These are phyloP conservation scores for Sitta europaea DNA, from an alignment of 2,113 vertebrate genomes.

Conservation along the genomic window DNA sequence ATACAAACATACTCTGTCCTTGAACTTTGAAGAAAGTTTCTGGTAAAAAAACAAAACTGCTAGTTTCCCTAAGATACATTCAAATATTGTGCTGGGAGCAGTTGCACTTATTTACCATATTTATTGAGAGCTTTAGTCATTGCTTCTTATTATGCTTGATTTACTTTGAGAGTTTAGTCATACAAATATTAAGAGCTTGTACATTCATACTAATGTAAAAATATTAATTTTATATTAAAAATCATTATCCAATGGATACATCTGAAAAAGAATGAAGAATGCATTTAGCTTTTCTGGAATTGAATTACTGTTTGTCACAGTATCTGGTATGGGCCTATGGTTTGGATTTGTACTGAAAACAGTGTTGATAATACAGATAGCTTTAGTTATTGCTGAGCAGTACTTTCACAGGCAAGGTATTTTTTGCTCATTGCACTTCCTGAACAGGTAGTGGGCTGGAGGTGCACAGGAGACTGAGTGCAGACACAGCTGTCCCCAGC, in stretches of 20 bases:
- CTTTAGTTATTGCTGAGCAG: background rate
- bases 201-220: background rate
- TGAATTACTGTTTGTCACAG: background rate
- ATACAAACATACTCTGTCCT: background rate
- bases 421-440: background rate
- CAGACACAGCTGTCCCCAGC: background rate
- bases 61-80: background rate
- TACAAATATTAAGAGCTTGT: background rate
- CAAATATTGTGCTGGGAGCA: background rate
- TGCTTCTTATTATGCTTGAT: background rate
- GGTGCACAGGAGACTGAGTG: background rate
- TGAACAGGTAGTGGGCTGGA: background rate
- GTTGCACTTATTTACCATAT: background rate
- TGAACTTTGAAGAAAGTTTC: background rate
- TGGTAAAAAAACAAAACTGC: background rate
- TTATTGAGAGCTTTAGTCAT: background rate
- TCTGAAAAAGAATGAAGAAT: background rate
- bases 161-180: background rate
- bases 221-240: background rate
- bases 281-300: background rate
- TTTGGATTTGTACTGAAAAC: background rate
- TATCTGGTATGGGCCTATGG: too few relatives aligned
- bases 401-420: background rate
- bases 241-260: background rate
- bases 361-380: background rate